These are phyloP conservation scores for Florisuga fusca DNA, from an alignment of 2,797 vertebrate genomes.

Conservation along the genomic window DNA sequence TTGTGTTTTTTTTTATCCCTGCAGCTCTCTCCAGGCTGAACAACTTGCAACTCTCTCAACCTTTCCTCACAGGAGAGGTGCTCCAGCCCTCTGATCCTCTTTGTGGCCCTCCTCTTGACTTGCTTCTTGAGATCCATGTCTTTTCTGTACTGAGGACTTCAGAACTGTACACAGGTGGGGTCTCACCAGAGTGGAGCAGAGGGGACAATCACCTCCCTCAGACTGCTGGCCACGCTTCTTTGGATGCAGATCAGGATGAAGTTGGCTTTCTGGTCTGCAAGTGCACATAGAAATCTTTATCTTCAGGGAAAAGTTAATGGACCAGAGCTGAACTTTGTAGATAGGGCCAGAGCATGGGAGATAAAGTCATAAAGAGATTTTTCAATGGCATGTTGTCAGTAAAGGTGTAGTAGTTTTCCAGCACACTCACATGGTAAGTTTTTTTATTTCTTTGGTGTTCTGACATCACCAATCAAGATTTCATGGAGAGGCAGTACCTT, in stretches of 20 bases:
- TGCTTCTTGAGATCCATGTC: accelerated
- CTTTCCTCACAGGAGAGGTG: neutral
- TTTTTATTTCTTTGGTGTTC: neutral
- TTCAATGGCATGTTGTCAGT: neutral
- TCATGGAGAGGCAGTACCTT: neutral
- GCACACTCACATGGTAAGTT: neutral
- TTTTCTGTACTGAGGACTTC: neutral
- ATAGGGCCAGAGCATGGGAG: neutral
- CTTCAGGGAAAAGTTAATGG: neutral
- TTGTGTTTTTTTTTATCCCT: too few relatives aligned
- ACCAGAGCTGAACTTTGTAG: neutral
- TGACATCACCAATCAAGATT: neutral
- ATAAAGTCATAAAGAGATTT: neutral
- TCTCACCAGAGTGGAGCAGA: accelerated
- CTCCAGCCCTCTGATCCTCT: neutral
- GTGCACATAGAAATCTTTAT: neutral
- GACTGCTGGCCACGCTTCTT: accelerated
- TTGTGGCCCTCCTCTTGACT: neutral
- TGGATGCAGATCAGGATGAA: neutral
- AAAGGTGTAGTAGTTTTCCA: neutral
- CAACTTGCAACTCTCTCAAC: neutral
- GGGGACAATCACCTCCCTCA: neutral
- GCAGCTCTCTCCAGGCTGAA: neutral
- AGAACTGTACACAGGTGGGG: accelerated
- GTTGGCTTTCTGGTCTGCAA: neutral